Evolutionary conservation across 2,797 vertebrate genomes (phyloP).

Genomic region (Macropus fuliginosus): DNA sequence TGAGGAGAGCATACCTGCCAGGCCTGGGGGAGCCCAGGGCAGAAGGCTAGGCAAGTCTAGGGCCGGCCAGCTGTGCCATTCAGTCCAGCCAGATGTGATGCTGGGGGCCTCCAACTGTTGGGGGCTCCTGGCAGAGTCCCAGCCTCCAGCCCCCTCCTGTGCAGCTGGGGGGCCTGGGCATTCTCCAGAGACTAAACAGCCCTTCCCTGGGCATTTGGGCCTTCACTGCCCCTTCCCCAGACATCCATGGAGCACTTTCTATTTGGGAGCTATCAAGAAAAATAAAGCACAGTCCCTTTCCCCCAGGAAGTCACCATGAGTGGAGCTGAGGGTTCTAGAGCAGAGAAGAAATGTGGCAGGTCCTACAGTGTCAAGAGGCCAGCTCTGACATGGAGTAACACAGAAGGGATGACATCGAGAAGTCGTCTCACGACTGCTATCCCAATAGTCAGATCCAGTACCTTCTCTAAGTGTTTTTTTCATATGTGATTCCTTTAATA

Average conservation of each 20-base stretch:
- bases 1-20: too few species aligned
- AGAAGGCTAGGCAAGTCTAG: too few species aligned
- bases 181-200: too few species aligned
- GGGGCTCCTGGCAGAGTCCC: too few species aligned
- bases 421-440: neutral
- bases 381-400: neutral
- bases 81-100: neutral
- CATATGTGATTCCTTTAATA: neutral
- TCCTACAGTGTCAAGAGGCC: neutral
- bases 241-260: neutral
- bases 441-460: neutral
- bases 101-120: too few species aligned
- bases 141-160: neutral
- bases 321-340: neutral
- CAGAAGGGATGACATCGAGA: accelerated
- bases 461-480: neutral
- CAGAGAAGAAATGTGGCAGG: neutral
- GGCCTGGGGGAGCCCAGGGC: neutral
- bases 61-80: neutral
- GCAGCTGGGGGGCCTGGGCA: too few species aligned
- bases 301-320: neutral
- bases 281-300: neutral
- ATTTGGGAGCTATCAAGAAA: neutral
- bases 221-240: too few species aligned
- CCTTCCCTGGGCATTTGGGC: too few species aligned